Evolutionary conservation across 2,888 invertebrate genomes (phyloP), one percentile per base, ranked within the genome.

Genomic region (Pedicia rivosa): DNA sequence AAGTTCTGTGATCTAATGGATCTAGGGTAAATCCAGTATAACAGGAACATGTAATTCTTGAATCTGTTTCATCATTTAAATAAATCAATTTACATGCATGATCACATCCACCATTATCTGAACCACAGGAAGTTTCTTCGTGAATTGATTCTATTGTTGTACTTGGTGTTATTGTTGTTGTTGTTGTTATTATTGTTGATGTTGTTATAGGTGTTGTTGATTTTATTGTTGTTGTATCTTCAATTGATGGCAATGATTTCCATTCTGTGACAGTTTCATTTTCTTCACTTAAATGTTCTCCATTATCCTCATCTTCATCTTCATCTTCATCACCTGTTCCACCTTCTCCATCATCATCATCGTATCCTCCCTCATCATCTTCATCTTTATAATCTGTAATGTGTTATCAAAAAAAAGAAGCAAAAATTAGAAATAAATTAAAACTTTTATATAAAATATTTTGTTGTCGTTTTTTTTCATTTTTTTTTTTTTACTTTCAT

Each of bases 41-140:
- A 39, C 64, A 64, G 10, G 52, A 51, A 37, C 62, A 62, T 36
- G 52, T 48, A 7, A 55, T 43, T 15, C 53, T 50, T n/a, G 56
- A 53, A 24, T 56, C 54, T 39, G 54, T 52, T 39, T 62, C 58
- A 8, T 54, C 54, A 0, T 56, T 54, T 36, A 53, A 57, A 5
- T 61, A 44, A 13, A 59, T 44, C 30, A 63, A 53, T 33, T 53
- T 49, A 41, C 65, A 66, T 22, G 57, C 61, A 29, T 71, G 69
- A 32, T 65, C 62, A 48, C 71, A 72, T 5, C 62, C 64, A 8
- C 62, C 63, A 27, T 54, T 54, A 40, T 63, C 59, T 16, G 53
- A 43, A 6, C 57, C 61, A 48, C 67, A 67, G 25, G 46, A 20
- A 28, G 25, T 25, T 10, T 5, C 5, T 24, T 15, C 17, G 10